Evolutionary conservation across 2,888 invertebrate species (phyloP).

Genomic region (Escarpia spicata): DNA sequence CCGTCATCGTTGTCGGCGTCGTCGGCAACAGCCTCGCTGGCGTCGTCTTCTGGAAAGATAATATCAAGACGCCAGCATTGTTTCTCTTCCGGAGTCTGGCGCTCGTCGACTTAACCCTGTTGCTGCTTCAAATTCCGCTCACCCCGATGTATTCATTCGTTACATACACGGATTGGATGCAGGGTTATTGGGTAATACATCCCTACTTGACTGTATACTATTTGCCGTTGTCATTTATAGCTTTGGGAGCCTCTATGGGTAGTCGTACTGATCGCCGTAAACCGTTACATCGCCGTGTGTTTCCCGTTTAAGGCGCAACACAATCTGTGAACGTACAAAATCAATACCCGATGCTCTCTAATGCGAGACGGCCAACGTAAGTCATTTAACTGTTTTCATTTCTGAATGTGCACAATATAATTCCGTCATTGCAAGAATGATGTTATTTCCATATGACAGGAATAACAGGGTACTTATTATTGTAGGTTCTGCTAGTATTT

Average conservation of each 20-base stretch:
- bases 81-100: conserved; percentile 44
- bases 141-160: conserved; percentile 36
- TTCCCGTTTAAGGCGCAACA: too few species aligned
- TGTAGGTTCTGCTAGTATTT: too few species aligned
- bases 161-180: conserved; percentile 27
- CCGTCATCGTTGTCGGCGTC: conserved; percentile 38
- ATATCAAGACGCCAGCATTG: conserved; percentile 41
- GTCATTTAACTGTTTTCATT: too few species aligned
- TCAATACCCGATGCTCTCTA: too few species aligned
- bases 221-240: conserved; percentile 36
- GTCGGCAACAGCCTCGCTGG: conserved; percentile 41
- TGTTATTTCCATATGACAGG: too few species aligned
- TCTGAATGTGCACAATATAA: too few species aligned
- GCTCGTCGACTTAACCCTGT: conserved; percentile 37
- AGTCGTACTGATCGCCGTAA: too few species aligned
- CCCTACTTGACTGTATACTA: conserved; percentile 35
- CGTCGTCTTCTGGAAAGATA: conserved; percentile 43
- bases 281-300: too few species aligned
- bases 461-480: too few species aligned
- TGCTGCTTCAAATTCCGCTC: conserved; percentile 39
- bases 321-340: too few species aligned
- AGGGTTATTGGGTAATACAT: background rate
- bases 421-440: too few species aligned
- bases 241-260: conserved; percentile 42
- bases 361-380: too few species aligned